Percentiles rank a stretch among this genome's conserved stretches.
phyloP scores from a whole-genome alignment of 2,888 invertebrate genomes.

The Leucania comma region DNA sequence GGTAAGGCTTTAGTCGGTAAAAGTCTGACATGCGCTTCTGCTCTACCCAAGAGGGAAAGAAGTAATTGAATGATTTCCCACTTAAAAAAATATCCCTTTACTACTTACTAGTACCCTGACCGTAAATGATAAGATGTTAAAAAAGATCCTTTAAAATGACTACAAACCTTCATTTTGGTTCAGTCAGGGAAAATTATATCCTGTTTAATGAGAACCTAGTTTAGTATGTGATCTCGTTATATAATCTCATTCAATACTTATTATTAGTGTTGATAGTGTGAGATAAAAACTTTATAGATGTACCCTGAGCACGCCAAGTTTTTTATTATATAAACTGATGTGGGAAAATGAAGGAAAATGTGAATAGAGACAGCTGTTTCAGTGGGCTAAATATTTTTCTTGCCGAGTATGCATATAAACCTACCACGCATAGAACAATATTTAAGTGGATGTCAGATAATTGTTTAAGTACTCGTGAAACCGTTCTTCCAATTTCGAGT shows the following conservation, averaged over 20 bases:
- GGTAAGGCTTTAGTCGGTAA: no score
- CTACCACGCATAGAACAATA: no score
- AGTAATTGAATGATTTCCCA: not conserved
- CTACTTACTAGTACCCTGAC: not conserved
- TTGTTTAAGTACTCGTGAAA: not conserved
- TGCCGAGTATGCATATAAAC: not conserved
- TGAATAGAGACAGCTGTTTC: slow-evolving; percentile 15
- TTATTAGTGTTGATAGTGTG: slow-evolving; percentile 33
- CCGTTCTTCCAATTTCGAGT: slow-evolving; percentile 13
- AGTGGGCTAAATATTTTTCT: not conserved
- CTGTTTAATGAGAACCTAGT: slow-evolving; percentile 24
- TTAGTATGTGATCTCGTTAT: slow-evolving; percentile 15
- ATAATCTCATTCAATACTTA: slow-evolving; percentile 26
- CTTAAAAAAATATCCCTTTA: not conserved
- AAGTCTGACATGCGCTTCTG: no score
- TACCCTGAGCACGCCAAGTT: slow-evolving; percentile 29
- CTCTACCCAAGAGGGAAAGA: not conserved
- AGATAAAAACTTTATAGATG: slow-evolving; percentile 21
- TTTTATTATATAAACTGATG: slow-evolving; percentile 19
- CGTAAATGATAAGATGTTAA: not conserved
- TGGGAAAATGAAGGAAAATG: slow-evolving; percentile 22
- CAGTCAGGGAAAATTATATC: slow-evolving; percentile 17
- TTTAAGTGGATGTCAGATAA: not conserved
- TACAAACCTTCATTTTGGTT: no score
- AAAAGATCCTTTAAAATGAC: not conserved